These are phyloP conservation scores for Eonycteris spelaea DNA, from an alignment of 2,113 vertebrate genomes.

Conservation along the genomic window DNA sequence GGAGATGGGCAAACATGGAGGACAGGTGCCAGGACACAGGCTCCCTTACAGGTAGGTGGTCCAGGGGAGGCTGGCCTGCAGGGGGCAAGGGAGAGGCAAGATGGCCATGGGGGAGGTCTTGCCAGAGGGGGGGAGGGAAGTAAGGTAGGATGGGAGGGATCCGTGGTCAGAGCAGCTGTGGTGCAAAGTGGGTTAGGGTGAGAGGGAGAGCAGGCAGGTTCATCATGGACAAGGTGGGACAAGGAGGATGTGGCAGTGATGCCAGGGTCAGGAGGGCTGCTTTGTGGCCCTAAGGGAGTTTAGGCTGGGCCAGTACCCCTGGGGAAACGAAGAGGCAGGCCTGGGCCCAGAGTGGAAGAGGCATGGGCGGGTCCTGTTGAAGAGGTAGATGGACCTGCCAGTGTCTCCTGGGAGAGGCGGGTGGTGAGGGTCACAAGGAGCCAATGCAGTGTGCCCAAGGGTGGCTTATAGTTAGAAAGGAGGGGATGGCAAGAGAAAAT, in stretches of 20 bases:
- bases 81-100: not conserved
- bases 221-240: fast-evolving
- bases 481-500: not conserved
- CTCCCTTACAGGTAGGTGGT: not conserved
- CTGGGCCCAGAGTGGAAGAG: not conserved
- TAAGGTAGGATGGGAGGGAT: not conserved
- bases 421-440: not conserved
- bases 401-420: not conserved
- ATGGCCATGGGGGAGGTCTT: not conserved
- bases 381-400: not conserved
- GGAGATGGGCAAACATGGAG: not conserved
- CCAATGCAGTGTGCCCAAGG: no score
- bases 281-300: not conserved
- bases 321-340: not conserved
- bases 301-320: no score
- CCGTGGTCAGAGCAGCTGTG: not conserved
- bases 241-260: no score
- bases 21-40: not conserved
- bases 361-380: not conserved
- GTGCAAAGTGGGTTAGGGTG: not conserved
- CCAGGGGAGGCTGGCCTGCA: not conserved
- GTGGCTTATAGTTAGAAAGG: not conserved
- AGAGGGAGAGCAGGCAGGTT: not conserved
- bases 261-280: not conserved
- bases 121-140: not conserved